Conservation (phyloP, 2,888 invertebrate species). For the Drosophila incognita region DNA sequence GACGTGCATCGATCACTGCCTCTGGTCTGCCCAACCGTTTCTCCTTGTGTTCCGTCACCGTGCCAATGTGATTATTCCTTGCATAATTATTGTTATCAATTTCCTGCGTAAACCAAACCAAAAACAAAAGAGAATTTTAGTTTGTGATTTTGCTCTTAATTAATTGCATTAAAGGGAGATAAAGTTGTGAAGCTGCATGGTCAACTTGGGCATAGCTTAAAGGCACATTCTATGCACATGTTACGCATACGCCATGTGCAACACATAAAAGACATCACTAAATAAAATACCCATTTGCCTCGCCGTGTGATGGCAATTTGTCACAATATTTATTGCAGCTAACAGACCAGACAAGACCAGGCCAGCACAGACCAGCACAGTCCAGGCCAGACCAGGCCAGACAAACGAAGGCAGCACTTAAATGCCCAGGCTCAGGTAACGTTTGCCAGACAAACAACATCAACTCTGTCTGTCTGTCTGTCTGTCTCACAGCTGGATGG, state of each 20-base stretch:
- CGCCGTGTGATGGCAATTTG: slow-evolving; percentile 71
- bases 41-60: slow-evolving; percentile 79
- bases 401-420: slow-evolving; percentile 1
- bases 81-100: slow-evolving; percentile 75
- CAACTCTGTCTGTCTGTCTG: not conserved
- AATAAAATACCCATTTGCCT: slow-evolving; percentile 70
- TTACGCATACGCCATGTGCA: slow-evolving; percentile 69
- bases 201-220: slow-evolving; percentile 4
- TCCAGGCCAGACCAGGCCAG: not conserved
- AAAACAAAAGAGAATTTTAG: slow-evolving; percentile 13
- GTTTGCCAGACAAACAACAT: slow-evolving; percentile 62
- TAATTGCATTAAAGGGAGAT: slow-evolving; percentile 40
- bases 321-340: slow-evolving; percentile 73
- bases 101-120: slow-evolving; percentile 59
- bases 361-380: slow-evolving; percentile 10
- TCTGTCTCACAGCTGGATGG: not conserved
- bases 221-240: slow-evolving; percentile 2
- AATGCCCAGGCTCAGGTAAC: slow-evolving; percentile 72
- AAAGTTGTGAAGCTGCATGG: slow-evolving; percentile 27
- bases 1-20: slow-evolving; percentile 78
- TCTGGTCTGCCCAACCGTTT: slow-evolving; percentile 80
- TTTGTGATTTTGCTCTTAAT: slow-evolving; percentile 40
- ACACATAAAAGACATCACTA: slow-evolving; percentile 66
- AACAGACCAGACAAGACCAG: slow-evolving; percentile 9
- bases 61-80: slow-evolving; percentile 80